Evolutionary conservation across 2,888 invertebrate species (phyloP), one percentile per base, ranked within the genome.

Genomic region (Rhogogaster chlorosoma): DNA sequence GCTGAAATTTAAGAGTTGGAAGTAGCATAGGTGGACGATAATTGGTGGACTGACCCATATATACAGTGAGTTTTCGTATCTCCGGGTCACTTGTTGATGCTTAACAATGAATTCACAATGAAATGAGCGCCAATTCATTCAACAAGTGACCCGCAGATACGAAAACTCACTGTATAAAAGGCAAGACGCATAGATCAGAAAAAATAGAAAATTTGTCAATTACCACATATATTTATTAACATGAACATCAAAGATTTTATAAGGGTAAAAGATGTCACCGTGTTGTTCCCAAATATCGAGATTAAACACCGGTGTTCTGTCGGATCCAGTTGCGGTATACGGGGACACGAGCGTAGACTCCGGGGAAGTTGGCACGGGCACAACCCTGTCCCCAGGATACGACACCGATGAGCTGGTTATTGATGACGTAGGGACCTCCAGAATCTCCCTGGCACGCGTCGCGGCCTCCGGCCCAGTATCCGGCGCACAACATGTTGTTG

Each of bases 401-500:
- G 29, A 84, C 36, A 45, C 84, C 84, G 45, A 84, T 42, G 29
- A 84, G 75, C 26, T 29, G 49, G 3, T 42, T 42, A n/a, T 57
- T 57, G 67, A 36, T 45, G 75, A 84, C 84, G 3, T 26, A 42
- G 57, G 84, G 84, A 64, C 78, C 84, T 61, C 84, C 84, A 5
- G 84, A 84, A 32, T 84, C 84, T 53, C 64, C 67, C 45, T 84
- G 84, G 75, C 84, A 84, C 2, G 78, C 84, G n/a, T 84, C 84
- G 18, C 67, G 22, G 7, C 61, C 84, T 42, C 84, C 84, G n/a
- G 15, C 45, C 53, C 15, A 36, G 57, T 84, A 84, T 12, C 84
- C 84, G n/a, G 77, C 84, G 61, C 84, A 84, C 53, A 84, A 18
- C 84, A 84, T 84, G 22, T 42, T 61, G 12, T 7, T 83, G 45